These are phyloP conservation scores for Belgica antarctica DNA, from an alignment of 2,888 invertebrate species.

Conservation along the genomic window DNA sequence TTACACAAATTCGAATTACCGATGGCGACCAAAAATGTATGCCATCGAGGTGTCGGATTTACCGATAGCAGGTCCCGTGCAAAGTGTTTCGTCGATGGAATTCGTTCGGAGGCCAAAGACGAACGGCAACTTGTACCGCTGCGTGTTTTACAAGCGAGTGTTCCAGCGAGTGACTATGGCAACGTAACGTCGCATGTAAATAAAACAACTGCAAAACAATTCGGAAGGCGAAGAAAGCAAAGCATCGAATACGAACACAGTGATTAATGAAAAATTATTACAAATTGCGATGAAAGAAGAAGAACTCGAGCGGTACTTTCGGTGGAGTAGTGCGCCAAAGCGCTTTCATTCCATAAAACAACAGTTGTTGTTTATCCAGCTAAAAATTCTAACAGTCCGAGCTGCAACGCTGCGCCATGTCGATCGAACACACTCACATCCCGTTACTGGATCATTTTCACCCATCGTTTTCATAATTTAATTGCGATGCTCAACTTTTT, in stretches of 20 bases:
- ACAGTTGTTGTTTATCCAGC: conserved; percentile 9
- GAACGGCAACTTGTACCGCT: too few species aligned
- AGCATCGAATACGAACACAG: neutral
- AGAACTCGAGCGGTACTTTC: conserved; percentile 22
- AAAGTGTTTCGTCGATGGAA: too few species aligned
- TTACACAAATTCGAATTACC: conserved; percentile 6
- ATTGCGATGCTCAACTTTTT: neutral
- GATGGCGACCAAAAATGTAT: neutral
- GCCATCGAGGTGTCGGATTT: too few species aligned
- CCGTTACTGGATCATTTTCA: conserved; percentile 17
- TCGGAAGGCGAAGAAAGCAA: conserved; percentile 5
- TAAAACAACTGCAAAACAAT: neutral
- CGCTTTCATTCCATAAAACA: conserved; percentile 16
- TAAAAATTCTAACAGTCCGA: conserved; percentile 9
- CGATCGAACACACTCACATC: neutral
- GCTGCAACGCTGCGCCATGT: neutral
- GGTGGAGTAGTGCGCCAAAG: neutral
- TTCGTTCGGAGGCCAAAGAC: neutral
- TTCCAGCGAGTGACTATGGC: conserved; percentile 13
- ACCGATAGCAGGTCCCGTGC: too few species aligned
- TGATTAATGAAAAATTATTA: conserved; percentile 21
- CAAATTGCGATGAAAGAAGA: conserved; percentile 13
- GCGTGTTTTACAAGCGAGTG: too few species aligned
- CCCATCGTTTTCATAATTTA: neutral
- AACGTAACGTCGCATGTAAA: neutral